Conservation (phyloP, 2,113 vertebrate genomes). For the Notothenia rossii region DNA sequence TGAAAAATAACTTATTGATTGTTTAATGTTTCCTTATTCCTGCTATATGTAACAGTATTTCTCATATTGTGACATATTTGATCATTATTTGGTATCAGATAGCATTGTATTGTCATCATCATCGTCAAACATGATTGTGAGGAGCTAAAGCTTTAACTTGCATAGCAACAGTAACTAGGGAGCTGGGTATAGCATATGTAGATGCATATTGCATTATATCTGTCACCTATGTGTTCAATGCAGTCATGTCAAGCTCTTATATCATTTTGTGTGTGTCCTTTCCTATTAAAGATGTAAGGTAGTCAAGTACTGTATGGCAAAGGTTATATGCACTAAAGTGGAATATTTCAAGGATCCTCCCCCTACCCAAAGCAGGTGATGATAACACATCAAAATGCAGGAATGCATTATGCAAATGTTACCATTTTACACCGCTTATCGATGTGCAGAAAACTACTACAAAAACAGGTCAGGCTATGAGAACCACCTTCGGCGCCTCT, state of each 20-base stretch:
- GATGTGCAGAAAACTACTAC: conserved; percentile 1
- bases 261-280: not conserved
- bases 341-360: conserved; percentile 15
- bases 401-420: conserved; percentile 54
- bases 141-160: not conserved
- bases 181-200: too few species aligned
- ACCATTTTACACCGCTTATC: conserved; percentile 27
- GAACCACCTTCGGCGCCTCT: conserved; percentile 29
- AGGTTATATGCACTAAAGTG: conserved; percentile 7
- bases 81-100: not conserved
- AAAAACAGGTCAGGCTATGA: conserved; percentile 26
- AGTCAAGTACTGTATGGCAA: not conserved
- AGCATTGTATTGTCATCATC: not conserved
- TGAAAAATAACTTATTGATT: too few species aligned
- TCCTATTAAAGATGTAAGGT: not conserved
- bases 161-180: not conserved
- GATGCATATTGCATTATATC: not conserved
- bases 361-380: conserved; percentile 1
- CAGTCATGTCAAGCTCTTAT: not conserved
- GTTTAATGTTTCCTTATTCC: not conserved
- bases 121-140: not conserved
- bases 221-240: not conserved
- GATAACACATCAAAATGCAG: conserved; percentile 11
- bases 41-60: not conserved
- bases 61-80: not conserved